Evolutionary conservation across 1,140 invertebrate species (phyloP), one percentile per base, ranked within the genome.

Genomic region (Cecropterus lyciades): DNA sequence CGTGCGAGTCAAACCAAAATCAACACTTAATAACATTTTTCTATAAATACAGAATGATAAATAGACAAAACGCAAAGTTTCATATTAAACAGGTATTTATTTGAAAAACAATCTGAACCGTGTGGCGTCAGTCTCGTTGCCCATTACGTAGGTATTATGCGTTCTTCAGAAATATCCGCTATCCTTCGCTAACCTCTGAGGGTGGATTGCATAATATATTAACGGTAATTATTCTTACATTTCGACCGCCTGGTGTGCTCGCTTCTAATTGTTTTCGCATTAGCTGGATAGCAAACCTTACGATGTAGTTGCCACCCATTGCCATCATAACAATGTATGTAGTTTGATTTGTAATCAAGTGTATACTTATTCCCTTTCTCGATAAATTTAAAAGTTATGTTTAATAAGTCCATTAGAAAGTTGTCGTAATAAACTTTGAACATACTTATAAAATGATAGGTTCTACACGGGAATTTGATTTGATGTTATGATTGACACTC

Each of bases 191-290:
- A 80, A 73, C 78, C 70, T 76, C 62, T 45, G 59, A 62, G 78
- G 67, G 76, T 73, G 78, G 82, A 83, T 80, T 86, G 82, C 81
- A 87, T 87, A 85, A 87, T 89, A 73, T 84, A 86, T 87, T 81
- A 81, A 78, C 75, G 51, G 78, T 82, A 87, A 89, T 89, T 87
- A 89, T 87, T 89, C 75, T 80, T 80, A 79, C 75, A 79, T 87
- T 84, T 76, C 57, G 63, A 69, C 59, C 56, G 68, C 68, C 68
- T 60, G 55, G 66, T 73, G 63, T 65, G 62, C 69, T 77, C 55
- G 67, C 60, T 69, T 75, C 45, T 60, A 77, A 83, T 83, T 74
- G 64, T 79, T 80, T 80, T 74, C 72, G 57, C 69, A 68, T 80
- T 77, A 73, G 51, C 51, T 67, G 65, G 55, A 56, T 60, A 67